These are phyloP conservation scores for Megamerina dolium DNA, from an alignment of 2,888 invertebrate genomes.

Conservation along the genomic window DNA sequence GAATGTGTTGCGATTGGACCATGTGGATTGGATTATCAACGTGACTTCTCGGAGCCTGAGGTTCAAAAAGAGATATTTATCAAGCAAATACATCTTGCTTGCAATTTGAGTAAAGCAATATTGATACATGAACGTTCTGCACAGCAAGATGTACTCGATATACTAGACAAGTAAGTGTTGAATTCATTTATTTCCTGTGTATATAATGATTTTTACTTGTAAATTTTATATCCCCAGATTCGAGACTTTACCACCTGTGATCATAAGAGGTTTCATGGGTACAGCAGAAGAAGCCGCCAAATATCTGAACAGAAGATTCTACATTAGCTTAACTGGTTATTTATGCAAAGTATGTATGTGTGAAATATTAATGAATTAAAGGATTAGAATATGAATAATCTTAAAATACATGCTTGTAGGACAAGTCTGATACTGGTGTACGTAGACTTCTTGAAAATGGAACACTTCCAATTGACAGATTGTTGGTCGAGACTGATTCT, in stretches of 20 bases:
- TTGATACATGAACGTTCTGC: constrained; percentile 91
- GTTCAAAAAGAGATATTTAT: constrained; percentile 82
- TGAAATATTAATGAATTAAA: not conserved
- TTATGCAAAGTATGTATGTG: constrained; percentile 48
- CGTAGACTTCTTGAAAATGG: constrained; percentile 75
- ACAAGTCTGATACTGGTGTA: constrained; percentile 87
- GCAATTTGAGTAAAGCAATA: constrained; percentile 78
- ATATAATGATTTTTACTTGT: not conserved
- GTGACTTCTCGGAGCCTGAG: constrained; percentile 87
- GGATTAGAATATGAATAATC: not conserved
- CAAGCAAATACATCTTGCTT: constrained; percentile 80
- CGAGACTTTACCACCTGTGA: constrained; percentile 64
- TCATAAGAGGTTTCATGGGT: constrained; percentile 89
- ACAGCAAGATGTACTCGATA: constrained; percentile 74
- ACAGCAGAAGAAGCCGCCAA: constrained; percentile 74
- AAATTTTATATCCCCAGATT: constrained; percentile 36
- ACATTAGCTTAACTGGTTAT: constrained; percentile 73
- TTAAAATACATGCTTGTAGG: constrained; percentile 37
- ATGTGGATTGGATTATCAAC: constrained; percentile 89
- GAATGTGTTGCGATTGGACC: constrained; percentile 93
- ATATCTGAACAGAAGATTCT: constrained; percentile 80
- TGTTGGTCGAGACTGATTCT: constrained; percentile 88
- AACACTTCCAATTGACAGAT: constrained; percentile 72
- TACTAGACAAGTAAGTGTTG: constrained; percentile 52
- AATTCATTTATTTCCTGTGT: not conserved